phyloP scores from a whole-genome alignment of 1,140 invertebrate species.

The Halesus radiatus region DNA sequence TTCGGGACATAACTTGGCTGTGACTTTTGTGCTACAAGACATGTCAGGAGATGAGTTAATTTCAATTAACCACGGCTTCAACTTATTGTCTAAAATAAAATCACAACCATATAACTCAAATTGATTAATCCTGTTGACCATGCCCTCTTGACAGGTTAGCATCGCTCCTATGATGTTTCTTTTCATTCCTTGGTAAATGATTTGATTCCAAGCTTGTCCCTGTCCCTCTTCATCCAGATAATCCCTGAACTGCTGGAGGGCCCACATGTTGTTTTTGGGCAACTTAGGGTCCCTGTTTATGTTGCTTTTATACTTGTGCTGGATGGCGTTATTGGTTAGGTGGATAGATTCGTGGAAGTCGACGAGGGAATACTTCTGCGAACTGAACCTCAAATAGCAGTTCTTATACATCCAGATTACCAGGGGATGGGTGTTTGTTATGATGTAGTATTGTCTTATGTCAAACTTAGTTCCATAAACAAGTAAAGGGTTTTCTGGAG shows the following conservation, averaged over 20 bases:
- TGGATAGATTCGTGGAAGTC: constrained; percentile 92
- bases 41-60: constrained; percentile 93
- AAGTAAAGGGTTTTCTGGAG: constrained; percentile 82
- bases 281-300: constrained; percentile 75
- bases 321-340: constrained; percentile 92
- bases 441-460: constrained; percentile 90
- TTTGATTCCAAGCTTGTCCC: constrained; percentile 72
- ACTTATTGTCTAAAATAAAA: constrained; percentile 90
- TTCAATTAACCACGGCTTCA: constrained; percentile 92
- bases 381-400: constrained; percentile 91
- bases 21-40: constrained; percentile 85
- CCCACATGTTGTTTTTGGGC: constrained; percentile 89
- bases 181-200: constrained; percentile 90
- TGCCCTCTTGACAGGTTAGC: constrained; percentile 80
- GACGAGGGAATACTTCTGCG: constrained; percentile 85
- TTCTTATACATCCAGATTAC: constrained; percentile 92
- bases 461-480: constrained; percentile 94
- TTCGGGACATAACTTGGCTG: constrained; percentile 83
- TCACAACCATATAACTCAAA: constrained; percentile 95
- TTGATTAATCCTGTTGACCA: constrained; percentile 81
- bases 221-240: constrained; percentile 73
- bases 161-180: constrained; percentile 86
- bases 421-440: constrained; percentile 83
- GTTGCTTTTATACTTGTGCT: constrained; percentile 85
- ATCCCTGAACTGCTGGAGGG: constrained; percentile 80